phyloP scores from a whole-genome alignment of 2,888 invertebrate genomes.

The Latheticus oryzae region DNA sequence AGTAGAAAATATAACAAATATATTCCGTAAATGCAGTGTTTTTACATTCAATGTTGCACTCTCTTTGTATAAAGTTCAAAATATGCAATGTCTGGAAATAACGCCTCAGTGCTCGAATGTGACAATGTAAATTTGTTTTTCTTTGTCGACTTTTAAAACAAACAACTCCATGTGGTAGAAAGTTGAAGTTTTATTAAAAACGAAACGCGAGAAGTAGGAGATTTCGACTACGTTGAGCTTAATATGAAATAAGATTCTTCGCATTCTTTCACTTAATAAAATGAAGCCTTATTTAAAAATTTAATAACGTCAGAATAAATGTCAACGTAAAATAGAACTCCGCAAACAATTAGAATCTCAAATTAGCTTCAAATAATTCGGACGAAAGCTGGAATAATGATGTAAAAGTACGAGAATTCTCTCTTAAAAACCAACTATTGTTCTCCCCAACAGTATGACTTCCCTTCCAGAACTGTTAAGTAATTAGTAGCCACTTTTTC shows the following conservation, averaged over 20 bases:
- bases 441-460: conserved; percentile 18
- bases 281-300: conserved; percentile 19
- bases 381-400: conserved; percentile 22
- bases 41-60: too few relatives aligned
- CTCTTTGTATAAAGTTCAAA: background rate
- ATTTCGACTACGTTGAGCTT: conserved; percentile 23
- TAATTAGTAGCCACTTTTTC: conserved; percentile 33
- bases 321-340: background rate
- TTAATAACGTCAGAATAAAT: conserved; percentile 12
- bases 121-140: conserved; percentile 31
- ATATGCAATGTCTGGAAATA: conserved; percentile 3
- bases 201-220: conserved; percentile 25
- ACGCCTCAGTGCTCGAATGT: conserved; percentile 13
- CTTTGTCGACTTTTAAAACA: conserved; percentile 33
- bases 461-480: conserved; percentile 26
- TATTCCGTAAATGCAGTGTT: too few relatives aligned
- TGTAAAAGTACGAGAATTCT: conserved; percentile 20
- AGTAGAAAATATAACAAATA: too few relatives aligned
- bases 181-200: conserved; percentile 30
- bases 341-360: conserved; percentile 4
- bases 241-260: conserved; percentile 19
- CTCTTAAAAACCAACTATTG: conserved; percentile 25
- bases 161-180: conserved; percentile 30
- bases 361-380: conserved; percentile 26
- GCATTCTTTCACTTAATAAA: conserved; percentile 20